These are phyloP conservation scores for Ceratotherium simum DNA, from an alignment of 2,113 vertebrate species.

Conservation along the genomic window DNA sequence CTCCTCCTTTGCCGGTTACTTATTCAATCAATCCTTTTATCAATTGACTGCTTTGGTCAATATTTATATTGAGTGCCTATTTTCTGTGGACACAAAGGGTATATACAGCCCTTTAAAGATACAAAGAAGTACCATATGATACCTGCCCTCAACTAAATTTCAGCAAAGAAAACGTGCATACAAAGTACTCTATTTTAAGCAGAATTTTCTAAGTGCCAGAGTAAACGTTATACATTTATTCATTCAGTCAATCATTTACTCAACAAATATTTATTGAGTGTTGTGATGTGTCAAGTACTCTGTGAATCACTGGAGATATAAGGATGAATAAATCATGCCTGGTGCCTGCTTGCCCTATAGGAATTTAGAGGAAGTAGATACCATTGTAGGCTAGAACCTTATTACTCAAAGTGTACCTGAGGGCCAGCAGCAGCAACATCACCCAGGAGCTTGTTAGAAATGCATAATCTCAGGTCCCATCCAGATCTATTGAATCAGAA, in stretches of 20 bases:
- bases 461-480: background rate
- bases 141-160: background rate
- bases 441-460: background rate
- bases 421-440: too few relatives aligned
- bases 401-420: background rate
- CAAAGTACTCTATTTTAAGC: background rate
- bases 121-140: background rate
- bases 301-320: background rate
- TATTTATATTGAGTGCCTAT: background rate
- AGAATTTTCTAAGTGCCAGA: conserved; percentile 29
- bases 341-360: background rate
- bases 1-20: background rate
- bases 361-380: conserved; percentile 1
- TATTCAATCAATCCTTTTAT: background rate
- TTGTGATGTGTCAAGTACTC: background rate
- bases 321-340: background rate
- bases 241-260: conserved; percentile 3
- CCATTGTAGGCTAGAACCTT: background rate
- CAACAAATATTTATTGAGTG: background rate
- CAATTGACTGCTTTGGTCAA: background rate
- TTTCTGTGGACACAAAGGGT: conserved; percentile 6
- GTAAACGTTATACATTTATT: background rate
- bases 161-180: background rate
- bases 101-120: background rate
- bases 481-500: background rate